phyloP scores from a whole-genome alignment of 2,888 invertebrate species.

The Syrphus vitripennis region DNA sequence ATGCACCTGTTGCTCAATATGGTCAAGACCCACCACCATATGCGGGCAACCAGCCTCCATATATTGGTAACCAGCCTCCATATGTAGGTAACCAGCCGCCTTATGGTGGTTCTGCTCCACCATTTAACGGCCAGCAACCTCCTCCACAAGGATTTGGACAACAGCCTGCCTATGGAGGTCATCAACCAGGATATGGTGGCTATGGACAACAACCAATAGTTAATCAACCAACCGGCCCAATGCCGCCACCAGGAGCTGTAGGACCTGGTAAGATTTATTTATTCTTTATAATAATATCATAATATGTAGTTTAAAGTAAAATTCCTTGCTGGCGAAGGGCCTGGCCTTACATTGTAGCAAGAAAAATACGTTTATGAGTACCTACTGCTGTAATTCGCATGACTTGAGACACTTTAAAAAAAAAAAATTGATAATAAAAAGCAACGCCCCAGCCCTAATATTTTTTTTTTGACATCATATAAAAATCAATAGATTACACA shows the following conservation, averaged over 20 bases:
- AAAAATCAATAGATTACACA: too few relatives aligned
- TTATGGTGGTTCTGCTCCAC: constrained; percentile 26
- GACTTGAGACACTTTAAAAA: too few relatives aligned
- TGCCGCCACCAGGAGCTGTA: constrained; percentile 38
- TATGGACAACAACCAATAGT: constrained; percentile 76
- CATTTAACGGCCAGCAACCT: too few relatives aligned
- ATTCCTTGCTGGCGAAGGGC: too few relatives aligned
- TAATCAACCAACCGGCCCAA: constrained; percentile 76
- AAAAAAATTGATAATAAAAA: too few relatives aligned
- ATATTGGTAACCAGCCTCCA: constrained; percentile 62
- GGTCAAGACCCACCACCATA: constrained; percentile 71
- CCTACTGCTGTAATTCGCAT: too few relatives aligned
- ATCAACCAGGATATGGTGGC: constrained; percentile 74
- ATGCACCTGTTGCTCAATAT: constrained; percentile 80
- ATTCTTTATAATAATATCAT: neutral
- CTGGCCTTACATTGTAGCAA: too few relatives aligned
- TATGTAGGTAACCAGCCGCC: constrained; percentile 21
- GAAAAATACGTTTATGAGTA: too few relatives aligned
- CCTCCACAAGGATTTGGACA: constrained; percentile 64
- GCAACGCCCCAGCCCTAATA: too few relatives aligned
- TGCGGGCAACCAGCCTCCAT: constrained; percentile 55
- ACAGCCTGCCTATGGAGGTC: constrained; percentile 58
- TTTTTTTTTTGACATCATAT: too few relatives aligned
- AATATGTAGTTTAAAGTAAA: too few relatives aligned
- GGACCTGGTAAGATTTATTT: constrained; percentile 18